phyloP scores from a whole-genome alignment of 2,113 vertebrate genomes.

The Phyllostomus hastatus region DNA sequence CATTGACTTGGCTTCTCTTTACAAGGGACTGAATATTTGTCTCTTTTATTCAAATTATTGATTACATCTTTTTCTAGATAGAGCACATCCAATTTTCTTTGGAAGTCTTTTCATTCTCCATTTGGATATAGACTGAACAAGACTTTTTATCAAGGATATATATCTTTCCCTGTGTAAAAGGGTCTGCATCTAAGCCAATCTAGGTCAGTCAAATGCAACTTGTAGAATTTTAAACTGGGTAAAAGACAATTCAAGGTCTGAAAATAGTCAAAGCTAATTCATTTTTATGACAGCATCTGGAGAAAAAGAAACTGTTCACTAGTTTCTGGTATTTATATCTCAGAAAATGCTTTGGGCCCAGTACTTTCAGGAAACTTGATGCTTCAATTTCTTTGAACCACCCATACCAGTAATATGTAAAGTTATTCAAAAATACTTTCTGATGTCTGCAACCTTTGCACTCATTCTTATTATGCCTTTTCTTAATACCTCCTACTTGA shows the following conservation, averaged over 20 bases:
- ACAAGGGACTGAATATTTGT: background rate
- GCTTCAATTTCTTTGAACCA: background rate
- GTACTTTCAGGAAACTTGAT: background rate
- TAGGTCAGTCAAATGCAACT: background rate
- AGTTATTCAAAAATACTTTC: background rate
- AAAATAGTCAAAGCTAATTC: background rate
- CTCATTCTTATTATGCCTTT: background rate
- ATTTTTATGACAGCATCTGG: background rate
- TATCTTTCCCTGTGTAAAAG: background rate
- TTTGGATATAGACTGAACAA: background rate
- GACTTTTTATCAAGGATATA: background rate
- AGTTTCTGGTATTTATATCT: background rate
- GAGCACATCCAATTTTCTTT: background rate
- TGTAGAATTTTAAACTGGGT: background rate
- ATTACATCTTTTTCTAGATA: background rate
- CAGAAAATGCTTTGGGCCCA: background rate
- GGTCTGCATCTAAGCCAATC: background rate
- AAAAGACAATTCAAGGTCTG: background rate
- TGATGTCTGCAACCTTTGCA: background rate
- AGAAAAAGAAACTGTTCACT: background rate
- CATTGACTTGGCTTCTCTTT: background rate
- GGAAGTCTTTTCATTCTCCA: background rate
- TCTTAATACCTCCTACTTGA: background rate
- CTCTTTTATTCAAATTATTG: background rate
- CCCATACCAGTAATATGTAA: background rate